These are phyloP conservation scores for Oasisia sp. DNA, from an alignment of 2,888 invertebrate genomes.

Conservation along the genomic window DNA sequence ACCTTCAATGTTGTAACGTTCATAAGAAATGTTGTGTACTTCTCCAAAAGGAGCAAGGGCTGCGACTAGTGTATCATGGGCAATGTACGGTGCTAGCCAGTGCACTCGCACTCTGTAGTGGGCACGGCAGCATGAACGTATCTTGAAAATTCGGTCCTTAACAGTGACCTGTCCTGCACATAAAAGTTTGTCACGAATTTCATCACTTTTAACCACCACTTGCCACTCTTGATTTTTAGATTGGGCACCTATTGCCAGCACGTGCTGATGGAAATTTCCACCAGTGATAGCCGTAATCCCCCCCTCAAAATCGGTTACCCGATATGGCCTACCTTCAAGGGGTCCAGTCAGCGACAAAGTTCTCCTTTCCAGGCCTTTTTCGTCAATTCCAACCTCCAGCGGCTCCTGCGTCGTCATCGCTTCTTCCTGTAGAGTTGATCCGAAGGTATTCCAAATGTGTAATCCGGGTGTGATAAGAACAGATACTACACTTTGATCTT, in stretches of 20 bases:
- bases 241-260: not conserved
- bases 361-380: not conserved
- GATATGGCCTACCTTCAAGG: not conserved
- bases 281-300: not conserved
- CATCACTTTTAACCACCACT: not conserved
- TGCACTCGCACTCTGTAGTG: not conserved
- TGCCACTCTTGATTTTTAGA: not conserved
- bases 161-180: not conserved
- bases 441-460: too few species aligned
- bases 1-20: not conserved
- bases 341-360: not conserved
- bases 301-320: not conserved
- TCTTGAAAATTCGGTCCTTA: not conserved
- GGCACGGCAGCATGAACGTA: not conserved
- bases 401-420: not conserved
- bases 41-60: not conserved
- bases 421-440: too few species aligned
- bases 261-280: not conserved
- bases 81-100: not conserved
- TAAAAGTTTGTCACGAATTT: not conserved
- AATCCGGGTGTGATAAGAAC: too few species aligned
- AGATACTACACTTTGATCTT: too few species aligned
- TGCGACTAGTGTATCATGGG: not conserved
- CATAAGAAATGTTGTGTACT: not conserved
- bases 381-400: not conserved